These are phyloP conservation scores for Acrocyrtus sp. DNA, from an alignment of 2,888 invertebrate genomes.

Conservation along the genomic window DNA sequence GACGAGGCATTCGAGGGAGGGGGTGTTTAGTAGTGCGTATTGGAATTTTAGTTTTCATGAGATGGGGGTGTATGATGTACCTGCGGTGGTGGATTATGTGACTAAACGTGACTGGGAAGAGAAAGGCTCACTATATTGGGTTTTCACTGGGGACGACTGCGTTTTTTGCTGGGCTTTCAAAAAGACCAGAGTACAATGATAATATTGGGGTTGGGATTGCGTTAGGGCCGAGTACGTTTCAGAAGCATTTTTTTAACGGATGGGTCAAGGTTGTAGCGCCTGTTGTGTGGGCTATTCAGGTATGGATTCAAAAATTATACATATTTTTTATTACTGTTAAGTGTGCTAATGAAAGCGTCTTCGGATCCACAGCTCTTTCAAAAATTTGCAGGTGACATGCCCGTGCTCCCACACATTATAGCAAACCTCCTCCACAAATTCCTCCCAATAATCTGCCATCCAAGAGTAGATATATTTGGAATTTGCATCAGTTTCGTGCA, in stretches of 20 bases:
- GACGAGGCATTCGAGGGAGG: not conserved
- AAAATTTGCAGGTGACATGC: constrained; percentile 10
- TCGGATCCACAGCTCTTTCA: constrained; percentile 10
- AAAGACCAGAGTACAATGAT: constrained; percentile 22
- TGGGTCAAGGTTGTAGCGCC: constrained; percentile 16
- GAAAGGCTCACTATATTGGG: constrained; percentile 30
- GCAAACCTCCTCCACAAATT: constrained; percentile 18
- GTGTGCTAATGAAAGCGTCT: not conserved
- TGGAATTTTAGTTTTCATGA: constrained; percentile 44
- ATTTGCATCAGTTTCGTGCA: constrained; percentile 22
- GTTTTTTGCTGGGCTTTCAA: constrained; percentile 30
- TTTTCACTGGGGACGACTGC: constrained; percentile 37
- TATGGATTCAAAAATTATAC: not conserved
- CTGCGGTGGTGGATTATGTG: constrained; percentile 40
- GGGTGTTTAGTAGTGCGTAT: not conserved
- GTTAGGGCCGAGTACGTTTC: constrained; percentile 32
- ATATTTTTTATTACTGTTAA: not conserved
- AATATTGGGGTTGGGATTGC: constrained; percentile 44
- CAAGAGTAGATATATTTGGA: constrained; percentile 39
- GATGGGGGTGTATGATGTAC: constrained; percentile 41
- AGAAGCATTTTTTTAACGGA: constrained; percentile 31
- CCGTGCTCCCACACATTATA: constrained; percentile 11
- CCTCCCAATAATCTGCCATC: constrained; percentile 34
- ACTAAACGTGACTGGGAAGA: constrained; percentile 1
- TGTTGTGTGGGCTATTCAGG: constrained; percentile 9